Base-by-base conservation (phyloP, 2,888 invertebrate genomes). In the Cryptops parisi region DNA sequence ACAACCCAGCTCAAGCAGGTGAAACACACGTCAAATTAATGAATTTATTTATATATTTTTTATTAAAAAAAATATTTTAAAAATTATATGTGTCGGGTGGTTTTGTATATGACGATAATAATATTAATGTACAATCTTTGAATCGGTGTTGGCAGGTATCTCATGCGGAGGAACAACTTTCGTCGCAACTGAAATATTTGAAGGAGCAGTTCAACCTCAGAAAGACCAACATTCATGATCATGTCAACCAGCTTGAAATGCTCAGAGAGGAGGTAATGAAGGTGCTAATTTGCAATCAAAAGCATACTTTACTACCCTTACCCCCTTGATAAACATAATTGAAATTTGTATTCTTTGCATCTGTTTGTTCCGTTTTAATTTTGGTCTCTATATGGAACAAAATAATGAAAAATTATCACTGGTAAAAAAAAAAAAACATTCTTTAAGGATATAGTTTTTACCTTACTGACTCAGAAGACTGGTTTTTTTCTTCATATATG, bases 201-300 rank as follows among this genome's bases (percentile, higher is more conserved):
- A 79, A 83, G 63, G 88, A 90, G 67, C 88, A 90, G 68, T 84
- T 86, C 64, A 79, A 81, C 48, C 76, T 84, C 60, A 78, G 88
- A 64, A 82, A 80, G 67, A 80, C 80, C 53, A 84, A 82, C 62
- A 76, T 87, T 58, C 77, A 88, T 76, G 88, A 90, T 65, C 91
- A 93, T 65, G 83, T 89, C 58, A 83, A 82, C 65, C 89, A 90
- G 65, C 74, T 91, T 63, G 87, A 89, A 64, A 80, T 86, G 51
- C 78, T 94, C 17, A 79, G 85, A 67, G 83, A 90, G 62, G 91
- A 94, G 76, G 79, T 79, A 65, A 65, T 47, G n/a, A n/a, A n/a
- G n/a, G n/a, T n/a, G n/a, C n/a, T n/a, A n/a, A n/a, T n/a, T n/a
- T n/a, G n/a, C n/a, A n/a, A n/a, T n/a, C n/a, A n/a, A n/a, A n/a